Evolutionary conservation across 2,888 invertebrate species (phyloP).

Genomic region (Galerucella calmariensis): DNA sequence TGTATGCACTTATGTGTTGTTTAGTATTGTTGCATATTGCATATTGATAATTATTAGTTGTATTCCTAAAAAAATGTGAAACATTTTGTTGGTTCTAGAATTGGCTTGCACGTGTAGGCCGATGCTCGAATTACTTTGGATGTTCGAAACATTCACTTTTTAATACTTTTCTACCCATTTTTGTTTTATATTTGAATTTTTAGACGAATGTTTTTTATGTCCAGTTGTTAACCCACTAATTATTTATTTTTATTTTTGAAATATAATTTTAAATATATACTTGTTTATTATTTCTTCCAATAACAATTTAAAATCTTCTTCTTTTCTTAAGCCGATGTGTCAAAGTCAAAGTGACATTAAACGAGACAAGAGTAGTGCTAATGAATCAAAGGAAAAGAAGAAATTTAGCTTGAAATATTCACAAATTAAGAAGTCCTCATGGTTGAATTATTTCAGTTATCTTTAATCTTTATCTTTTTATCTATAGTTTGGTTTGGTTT

Average conservation of each 20-base stretch:
- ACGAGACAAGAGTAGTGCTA: no score
- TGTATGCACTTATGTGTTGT: constrained; percentile 47
- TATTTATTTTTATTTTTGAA: constrained; percentile 52
- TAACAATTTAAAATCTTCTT: no score
- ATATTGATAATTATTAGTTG: constrained; percentile 27
- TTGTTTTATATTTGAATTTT: constrained; percentile 33
- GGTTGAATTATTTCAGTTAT: no score
- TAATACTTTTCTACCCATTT: constrained; percentile 16
- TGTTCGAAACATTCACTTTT: constrained; percentile 37
- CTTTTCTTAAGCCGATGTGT: no score
- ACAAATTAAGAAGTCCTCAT: no score
- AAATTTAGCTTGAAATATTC: no score
- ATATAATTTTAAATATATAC: constrained; percentile 39
- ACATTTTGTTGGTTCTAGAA: constrained; percentile 15
- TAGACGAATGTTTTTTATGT: constrained; percentile 50
- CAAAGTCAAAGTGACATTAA: no score
- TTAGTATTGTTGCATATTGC: constrained; percentile 47
- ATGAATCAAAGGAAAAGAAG: no score
- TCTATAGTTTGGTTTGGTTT: no score
- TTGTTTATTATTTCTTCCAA: constrained; percentile 15
- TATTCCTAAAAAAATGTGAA: neutral
- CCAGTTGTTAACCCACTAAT: constrained; percentile 47
- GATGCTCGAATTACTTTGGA: constrained; percentile 33
- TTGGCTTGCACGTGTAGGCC: neutral
- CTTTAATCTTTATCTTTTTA: no score